These are phyloP conservation scores for Callinectes sapidus DNA, from an alignment of 2,888 invertebrate genomes.

Conservation along the genomic window DNA sequence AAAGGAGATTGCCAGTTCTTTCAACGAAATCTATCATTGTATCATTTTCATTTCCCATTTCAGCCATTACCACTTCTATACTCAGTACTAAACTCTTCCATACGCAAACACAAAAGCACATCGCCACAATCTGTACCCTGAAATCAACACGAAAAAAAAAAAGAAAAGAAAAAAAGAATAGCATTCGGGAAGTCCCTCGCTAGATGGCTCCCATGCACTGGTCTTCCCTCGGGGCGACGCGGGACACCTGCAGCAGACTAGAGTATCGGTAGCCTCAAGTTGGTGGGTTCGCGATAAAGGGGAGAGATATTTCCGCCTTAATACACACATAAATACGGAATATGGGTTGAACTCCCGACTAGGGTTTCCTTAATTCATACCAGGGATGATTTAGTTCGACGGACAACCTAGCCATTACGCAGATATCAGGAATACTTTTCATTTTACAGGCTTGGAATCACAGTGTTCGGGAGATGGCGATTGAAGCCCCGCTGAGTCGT, in stretches of 20 bases:
- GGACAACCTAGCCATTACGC: neutral
- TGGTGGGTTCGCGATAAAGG: neutral
- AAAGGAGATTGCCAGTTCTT: neutral
- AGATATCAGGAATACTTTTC: slow-evolving; percentile 11
- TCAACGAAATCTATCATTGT: neutral
- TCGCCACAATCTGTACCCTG: neutral
- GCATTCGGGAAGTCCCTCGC: neutral
- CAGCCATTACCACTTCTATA: neutral
- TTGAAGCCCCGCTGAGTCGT: slow-evolving; percentile 30
- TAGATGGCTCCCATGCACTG: neutral
- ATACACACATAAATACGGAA: slow-evolving; percentile 18
- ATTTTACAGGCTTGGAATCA: slow-evolving; percentile 7
- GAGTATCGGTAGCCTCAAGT: slow-evolving; percentile 11
- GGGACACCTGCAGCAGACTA: neutral
- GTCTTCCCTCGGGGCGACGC: neutral
- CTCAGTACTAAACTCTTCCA: neutral
- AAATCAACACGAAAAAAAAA: slow-evolving; percentile 15
- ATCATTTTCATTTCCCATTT: neutral
- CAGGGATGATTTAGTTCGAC: neutral
- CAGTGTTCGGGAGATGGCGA: neutral
- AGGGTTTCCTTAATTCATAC: slow-evolving; percentile 14
- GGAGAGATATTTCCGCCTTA: neutral
- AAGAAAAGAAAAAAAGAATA: neutral
- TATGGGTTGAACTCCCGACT: slow-evolving; percentile 27
- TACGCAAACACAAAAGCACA: neutral